A percentile compares a stretch with the other conserved stretches of the same genome.
Conservation (phyloP, 1,140 invertebrate genomes). For the Camponotus floridanus region DNA sequence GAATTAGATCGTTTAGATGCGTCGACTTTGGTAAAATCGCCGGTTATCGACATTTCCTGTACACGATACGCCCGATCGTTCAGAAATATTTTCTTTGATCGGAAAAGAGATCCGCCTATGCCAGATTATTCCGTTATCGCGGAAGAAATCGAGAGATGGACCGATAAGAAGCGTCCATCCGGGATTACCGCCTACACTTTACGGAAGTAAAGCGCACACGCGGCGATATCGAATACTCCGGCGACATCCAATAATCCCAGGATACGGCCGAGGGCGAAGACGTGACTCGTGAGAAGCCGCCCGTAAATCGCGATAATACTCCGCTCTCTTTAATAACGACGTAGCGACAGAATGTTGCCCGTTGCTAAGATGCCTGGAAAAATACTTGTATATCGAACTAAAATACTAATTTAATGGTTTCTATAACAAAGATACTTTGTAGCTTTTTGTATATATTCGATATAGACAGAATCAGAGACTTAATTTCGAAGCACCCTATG, state of each 20-base stretch:
- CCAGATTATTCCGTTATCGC: conserved; percentile 54
- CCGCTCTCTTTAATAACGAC: background rate
- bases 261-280: background rate
- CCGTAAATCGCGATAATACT: conserved; percentile 26
- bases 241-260: conserved; percentile 52
- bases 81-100: conserved; percentile 14
- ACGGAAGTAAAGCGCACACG: conserved; percentile 44
- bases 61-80: background rate
- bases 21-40: conserved; percentile 18
- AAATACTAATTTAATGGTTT: background rate
- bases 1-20: conserved; percentile 28
- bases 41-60: conserved; percentile 27
- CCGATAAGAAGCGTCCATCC: conserved; percentile 13
- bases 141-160: conserved; percentile 26
- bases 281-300: background rate
- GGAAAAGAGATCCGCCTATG: background rate
- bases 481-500: background rate
- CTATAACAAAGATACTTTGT: background rate
- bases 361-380: background rate
- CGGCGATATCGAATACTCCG: conserved; percentile 31
- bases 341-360: background rate
- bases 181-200: conserved; percentile 33
- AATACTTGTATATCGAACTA: background rate
- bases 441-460: background rate
- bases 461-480: background rate